Evolutionary conservation across 2,888 invertebrate genomes (phyloP).

Genomic region (Leuctra nigra): DNA sequence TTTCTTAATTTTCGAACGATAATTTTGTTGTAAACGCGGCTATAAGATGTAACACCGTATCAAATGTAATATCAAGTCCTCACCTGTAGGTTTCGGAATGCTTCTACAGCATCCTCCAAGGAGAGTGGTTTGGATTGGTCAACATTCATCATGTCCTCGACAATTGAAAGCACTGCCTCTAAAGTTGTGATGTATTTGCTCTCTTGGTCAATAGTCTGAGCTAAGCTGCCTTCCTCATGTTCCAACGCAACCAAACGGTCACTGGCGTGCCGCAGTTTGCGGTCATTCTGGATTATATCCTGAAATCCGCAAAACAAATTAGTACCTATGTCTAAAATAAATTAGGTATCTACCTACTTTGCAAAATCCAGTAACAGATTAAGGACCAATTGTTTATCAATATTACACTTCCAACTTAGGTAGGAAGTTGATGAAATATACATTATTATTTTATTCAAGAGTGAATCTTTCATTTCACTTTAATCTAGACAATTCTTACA

Average conservation of each 20-base stretch:
- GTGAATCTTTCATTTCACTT: background rate
- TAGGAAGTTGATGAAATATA: background rate
- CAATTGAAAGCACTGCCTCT: conserved; percentile 57
- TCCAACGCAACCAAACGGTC: conserved; percentile 74
- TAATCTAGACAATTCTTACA: background rate
- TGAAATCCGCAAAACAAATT: too few species aligned
- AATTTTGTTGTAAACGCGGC: too few species aligned
- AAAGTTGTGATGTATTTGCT: conserved; percentile 64
- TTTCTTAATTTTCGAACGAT: too few species aligned
- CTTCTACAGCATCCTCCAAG: conserved; percentile 50
- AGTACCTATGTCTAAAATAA: too few species aligned
- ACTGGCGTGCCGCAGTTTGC: conserved; percentile 64
- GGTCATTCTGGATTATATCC: conserved; percentile 84
- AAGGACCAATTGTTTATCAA: too few species aligned
- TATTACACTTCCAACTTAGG: too few species aligned
- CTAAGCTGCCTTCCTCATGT: conserved; percentile 67
- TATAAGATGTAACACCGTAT: too few species aligned
- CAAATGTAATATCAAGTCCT: too few species aligned
- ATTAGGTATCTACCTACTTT: too few species aligned
- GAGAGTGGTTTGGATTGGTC: conserved; percentile 47
- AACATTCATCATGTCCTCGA: conserved; percentile 50
- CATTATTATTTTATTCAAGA: background rate
- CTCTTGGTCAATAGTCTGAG: conserved; percentile 61
- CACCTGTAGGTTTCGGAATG: conserved; percentile 51
- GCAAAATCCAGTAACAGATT: too few species aligned